phyloP scores from a whole-genome alignment of 2,888 invertebrate species.

The Sympetrum striolatum region DNA sequence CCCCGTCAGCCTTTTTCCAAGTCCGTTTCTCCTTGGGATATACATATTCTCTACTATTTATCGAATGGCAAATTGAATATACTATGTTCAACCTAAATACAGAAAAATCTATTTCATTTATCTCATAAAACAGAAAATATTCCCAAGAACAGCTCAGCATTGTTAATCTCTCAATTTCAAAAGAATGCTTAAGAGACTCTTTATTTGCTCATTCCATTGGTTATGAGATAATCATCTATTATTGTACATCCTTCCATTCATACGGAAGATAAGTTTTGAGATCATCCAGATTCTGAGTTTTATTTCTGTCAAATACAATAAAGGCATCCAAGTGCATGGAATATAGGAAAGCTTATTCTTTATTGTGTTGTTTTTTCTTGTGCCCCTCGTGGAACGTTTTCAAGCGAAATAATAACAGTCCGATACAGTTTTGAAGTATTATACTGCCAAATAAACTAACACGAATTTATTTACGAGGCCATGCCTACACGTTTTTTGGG shows the following conservation, averaged over 20 bases:
- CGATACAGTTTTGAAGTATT: not conserved
- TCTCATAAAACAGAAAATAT: no score
- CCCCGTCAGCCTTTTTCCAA: no score
- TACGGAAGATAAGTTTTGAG: not conserved
- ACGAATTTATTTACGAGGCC: not conserved
- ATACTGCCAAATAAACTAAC: not conserved
- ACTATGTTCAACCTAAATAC: no score
- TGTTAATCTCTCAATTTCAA: no score
- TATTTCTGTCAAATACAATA: not conserved
- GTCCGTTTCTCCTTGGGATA: no score
- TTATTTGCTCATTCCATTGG: no score
- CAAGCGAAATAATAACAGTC: slow-evolving; percentile 1
- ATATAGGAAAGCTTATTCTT: not conserved
- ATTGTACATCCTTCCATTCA: not conserved
- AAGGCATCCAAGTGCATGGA: not conserved
- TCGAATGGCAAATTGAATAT: no score
- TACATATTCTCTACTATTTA: no score
- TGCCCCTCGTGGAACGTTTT: not conserved
- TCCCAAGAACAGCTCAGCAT: no score
- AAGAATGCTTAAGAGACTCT: no score
- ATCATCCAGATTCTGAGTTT: not conserved
- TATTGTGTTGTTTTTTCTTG: slow-evolving; percentile 11
- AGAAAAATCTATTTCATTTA: no score
- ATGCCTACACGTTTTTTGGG: not conserved
- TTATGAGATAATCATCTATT: no score